Evolutionary conservation across 2,888 invertebrate genomes (phyloP).

Genomic region (Mechanitis mazaeus): DNA sequence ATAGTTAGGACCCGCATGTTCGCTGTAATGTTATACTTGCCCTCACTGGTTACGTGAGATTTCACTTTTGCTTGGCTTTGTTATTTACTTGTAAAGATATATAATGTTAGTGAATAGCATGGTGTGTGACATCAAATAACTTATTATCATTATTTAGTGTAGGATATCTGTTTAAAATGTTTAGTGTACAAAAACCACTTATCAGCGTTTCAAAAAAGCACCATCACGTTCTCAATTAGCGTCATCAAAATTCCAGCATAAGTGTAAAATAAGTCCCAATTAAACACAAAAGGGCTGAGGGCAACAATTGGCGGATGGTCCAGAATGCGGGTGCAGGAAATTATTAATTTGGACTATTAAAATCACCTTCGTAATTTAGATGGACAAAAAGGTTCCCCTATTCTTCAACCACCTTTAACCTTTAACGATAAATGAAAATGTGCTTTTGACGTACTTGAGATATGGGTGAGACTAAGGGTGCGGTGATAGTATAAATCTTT

Average conservation of each 20-base stretch:
- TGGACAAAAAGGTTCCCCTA: constrained; percentile 38
- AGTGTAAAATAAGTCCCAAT: constrained; percentile 41
- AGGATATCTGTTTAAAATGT: not conserved
- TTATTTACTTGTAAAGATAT: constrained; percentile 2
- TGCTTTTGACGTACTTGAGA: constrained; percentile 31
- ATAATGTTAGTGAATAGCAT: not conserved
- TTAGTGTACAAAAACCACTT: constrained; percentile 6
- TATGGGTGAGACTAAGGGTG: constrained; percentile 25
- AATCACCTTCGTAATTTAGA: constrained; percentile 43
- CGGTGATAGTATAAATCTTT: not conserved
- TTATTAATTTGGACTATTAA: constrained; percentile 48
- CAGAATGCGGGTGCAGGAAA: constrained; percentile 41
- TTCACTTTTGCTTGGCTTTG: constrained; percentile 16
- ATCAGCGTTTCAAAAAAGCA: constrained; percentile 8
- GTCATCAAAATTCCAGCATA: constrained; percentile 33
- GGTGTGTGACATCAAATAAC: not conserved
- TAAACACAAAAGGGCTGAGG: constrained; percentile 35
- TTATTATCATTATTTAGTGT: constrained; percentile 1
- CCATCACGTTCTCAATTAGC: constrained; percentile 20
- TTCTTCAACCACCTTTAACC: constrained; percentile 19
- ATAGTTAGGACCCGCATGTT: constrained; percentile 35
- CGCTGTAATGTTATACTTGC: constrained; percentile 11
- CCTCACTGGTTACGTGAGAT: constrained; percentile 21
- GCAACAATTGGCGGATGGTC: constrained; percentile 31
- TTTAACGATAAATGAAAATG: constrained; percentile 35